Base-by-base conservation (phyloP, 2,797 vertebrate genomes). In the Falco cherrug region DNA sequence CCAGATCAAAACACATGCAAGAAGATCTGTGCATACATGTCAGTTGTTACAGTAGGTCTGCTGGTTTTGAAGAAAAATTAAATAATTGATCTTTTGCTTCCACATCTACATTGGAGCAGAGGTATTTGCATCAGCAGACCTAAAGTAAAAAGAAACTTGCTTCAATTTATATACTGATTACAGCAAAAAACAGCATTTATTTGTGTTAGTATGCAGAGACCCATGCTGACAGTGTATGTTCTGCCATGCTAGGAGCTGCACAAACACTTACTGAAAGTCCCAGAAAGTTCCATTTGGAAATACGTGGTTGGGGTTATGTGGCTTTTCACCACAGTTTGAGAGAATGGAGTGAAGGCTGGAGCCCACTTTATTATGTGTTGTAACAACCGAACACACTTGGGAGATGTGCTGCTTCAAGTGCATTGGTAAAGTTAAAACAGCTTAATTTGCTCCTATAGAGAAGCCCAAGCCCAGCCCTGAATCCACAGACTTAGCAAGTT, bases 211-310 rank as follows among this genome's bases (percentile, higher is more conserved):
- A 8, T 33, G 37, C 14, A 75, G 47, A 56, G 21, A 84, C 26
- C 26, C 43, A 29, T 21, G 8, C 20, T 67, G 54, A 48, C n/a
- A 76, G 28, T 0, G 0, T 5, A 4, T 29, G 13, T 50, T 64
- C 28, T 83, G 54, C 33, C 3, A 0, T 56, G n/a, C 41, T 65
- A 48, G 57, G n/a, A 67, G 53, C 53, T 61, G 47, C 43, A 51
- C 45, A 82, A 77, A 68, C 37, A 29, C 37, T 41, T 39, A 50
- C 19, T 37, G 24, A 31, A 83, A 68, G n/a, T 53, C 54, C 48
- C 21, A 1, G 1, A n/a, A 84, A 53, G n/a, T 45, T 68, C 59
- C 67, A 11, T 67, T 80, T 41, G 33, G n/a, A 80, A 90, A 31
- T 35, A n/a, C 9, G 28, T n/a, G 43, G 22, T 70, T 79, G 56